Evolutionary conservation across 2,113 vertebrate genomes (phyloP).

Genomic region (Cinclus mexicanus): DNA sequence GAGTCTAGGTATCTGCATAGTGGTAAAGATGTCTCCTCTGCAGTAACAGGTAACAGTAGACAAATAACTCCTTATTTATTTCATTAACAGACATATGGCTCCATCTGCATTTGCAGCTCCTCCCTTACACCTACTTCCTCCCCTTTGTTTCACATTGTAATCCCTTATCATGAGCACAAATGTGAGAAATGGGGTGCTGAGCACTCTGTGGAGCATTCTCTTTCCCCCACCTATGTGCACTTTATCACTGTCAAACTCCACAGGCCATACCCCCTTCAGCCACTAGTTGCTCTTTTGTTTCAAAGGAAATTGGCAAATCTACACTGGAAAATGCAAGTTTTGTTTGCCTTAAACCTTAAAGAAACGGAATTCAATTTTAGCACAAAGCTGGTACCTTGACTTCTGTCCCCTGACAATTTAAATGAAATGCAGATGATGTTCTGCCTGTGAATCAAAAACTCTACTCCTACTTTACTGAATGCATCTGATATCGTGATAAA

Average conservation of each 20-base stretch:
- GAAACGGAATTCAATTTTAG: constrained; percentile 37
- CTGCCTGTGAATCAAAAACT: background rate
- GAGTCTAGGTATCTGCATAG: background rate
- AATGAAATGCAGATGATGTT: background rate
- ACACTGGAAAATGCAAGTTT: background rate
- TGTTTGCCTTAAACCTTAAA: constrained; percentile 5
- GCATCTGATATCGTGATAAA: background rate
- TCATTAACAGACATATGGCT: background rate
- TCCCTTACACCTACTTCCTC: background rate
- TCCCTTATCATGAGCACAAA: background rate
- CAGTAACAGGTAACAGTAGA: background rate
- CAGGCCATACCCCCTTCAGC: background rate
- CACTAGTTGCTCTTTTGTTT: background rate
- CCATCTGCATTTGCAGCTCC: background rate
- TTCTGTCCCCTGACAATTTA: background rate
- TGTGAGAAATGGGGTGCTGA: background rate
- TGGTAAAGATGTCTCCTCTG: background rate
- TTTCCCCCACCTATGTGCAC: background rate
- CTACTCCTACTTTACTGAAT: background rate
- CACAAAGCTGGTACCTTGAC: constrained; percentile 3
- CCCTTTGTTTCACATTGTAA: background rate
- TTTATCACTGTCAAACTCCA: background rate
- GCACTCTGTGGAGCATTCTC: rapidly evolving
- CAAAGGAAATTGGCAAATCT: constrained; percentile 3
- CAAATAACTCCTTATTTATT: background rate